These are phyloP conservation scores for Theonella swinhoei DNA, from an alignment of 37 sponge, comb jelly and placozoan genomes.

Conservation along the genomic window DNA sequence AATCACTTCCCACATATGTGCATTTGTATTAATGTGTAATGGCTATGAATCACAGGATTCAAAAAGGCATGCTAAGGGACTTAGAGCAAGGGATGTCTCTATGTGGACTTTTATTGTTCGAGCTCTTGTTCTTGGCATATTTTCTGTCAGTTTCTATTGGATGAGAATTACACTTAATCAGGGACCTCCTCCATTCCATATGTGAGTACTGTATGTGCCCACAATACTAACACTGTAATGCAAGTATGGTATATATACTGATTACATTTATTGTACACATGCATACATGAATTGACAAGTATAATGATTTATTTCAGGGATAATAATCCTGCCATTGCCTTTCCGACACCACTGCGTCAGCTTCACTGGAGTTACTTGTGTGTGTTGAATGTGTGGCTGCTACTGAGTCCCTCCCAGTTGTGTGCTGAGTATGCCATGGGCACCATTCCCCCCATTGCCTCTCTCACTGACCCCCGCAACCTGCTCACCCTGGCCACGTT, in stretches of 20 bases:
- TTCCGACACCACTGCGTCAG: conserved; percentile 69
- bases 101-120: too few species aligned
- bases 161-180: conserved; percentile 32
- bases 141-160: conserved; percentile 11
- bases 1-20: too few species aligned
- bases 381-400: conserved; percentile 67
- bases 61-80: too few species aligned
- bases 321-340: conserved; percentile 74
- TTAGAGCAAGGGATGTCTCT: too few species aligned
- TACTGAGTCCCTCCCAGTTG: conserved; percentile 63
- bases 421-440: conserved; percentile 88
- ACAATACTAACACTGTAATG: neutral
- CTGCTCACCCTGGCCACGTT: conserved; percentile 56
- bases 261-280: neutral
- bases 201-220: conserved; percentile 24
- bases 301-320: conserved; percentile 26
- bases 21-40: too few species aligned
- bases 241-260: neutral
- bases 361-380: conserved; percentile 75
- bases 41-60: too few species aligned
- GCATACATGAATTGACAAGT: neutral
- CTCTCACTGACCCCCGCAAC: conserved; percentile 68
- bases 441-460: conserved; percentile 69
- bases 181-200: conserved; percentile 40
- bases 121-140: neutral